These are phyloP conservation scores for Cryptotermes secundus DNA, from an alignment of 1,140 invertebrate species.

Conservation along the genomic window DNA sequence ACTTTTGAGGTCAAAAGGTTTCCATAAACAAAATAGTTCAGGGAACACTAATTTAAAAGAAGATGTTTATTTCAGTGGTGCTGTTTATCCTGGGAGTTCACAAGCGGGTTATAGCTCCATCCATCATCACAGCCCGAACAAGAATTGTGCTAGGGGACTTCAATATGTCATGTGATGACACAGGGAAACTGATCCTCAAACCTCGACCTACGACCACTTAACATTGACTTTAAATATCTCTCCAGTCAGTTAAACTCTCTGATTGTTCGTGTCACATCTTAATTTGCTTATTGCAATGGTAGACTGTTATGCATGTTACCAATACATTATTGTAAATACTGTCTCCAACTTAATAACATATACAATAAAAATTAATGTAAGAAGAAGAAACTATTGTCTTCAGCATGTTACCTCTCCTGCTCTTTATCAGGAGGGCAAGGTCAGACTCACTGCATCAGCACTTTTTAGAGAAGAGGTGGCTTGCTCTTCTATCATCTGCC, in stretches of 20 bases:
- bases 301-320: not conserved
- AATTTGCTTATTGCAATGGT: too few relatives aligned
- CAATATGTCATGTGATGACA: slow-evolving; percentile 98
- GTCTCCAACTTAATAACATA: not conserved
- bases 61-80: slow-evolving; percentile 63
- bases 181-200: slow-evolving; percentile 86
- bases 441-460: too few relatives aligned
- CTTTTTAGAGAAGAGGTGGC: too few relatives aligned
- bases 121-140: slow-evolving; percentile 90
- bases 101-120: slow-evolving; percentile 91
- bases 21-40: too few relatives aligned
- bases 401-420: not conserved
- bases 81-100: slow-evolving; percentile 92
- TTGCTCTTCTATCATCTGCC: too few relatives aligned
- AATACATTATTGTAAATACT: not conserved
- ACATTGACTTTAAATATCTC: not conserved
- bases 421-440: too few relatives aligned
- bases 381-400: not conserved
- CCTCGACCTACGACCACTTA: slow-evolving; percentile 61
- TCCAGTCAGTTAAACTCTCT: not conserved
- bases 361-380: not conserved
- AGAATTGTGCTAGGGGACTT: slow-evolving; percentile 88
- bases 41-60: too few relatives aligned
- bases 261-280: too few relatives aligned
- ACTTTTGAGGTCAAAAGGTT: too few relatives aligned